Base-by-base conservation (phyloP, 2,888 invertebrate species). In the Athrips mouffetella region DNA sequence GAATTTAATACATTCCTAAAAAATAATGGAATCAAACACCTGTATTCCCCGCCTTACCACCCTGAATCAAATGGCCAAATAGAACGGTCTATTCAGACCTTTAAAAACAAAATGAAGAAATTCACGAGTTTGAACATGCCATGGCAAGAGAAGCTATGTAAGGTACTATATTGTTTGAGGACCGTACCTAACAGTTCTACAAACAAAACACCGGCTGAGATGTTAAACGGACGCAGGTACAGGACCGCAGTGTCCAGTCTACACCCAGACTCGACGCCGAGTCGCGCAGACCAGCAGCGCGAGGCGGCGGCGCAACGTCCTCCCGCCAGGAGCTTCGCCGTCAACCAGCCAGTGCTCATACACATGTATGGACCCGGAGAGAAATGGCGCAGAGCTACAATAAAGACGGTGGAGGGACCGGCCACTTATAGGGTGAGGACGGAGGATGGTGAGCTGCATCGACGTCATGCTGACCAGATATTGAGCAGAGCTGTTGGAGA, bases 211-310 rank as follows among this genome's bases (percentile, higher is more conserved):
- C 52, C 51, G 8, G 54, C 51, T 1, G 54, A 54, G 29, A 25
- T 54, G 25, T 25, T 54, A n/a, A 51, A 54, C 30, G 48, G 49
- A 3, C n/a, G n/a, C n/a, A n/a, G n/a, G n/a, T n/a, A n/a, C n/a
- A n/a, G n/a, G n/a, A n/a, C n/a, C n/a, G n/a, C n/a, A n/a, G n/a
- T n/a, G n/a, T n/a, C n/a, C n/a, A n/a, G n/a, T n/a, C n/a, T n/a
- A n/a, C n/a, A n/a, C 20, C 37, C 37, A n/a, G 37, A 37, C 10
- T 2, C 18, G 35, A 16, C 18, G 16, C 48, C 41, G 7, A 33
- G 25, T 6, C 23, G 15, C 13, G n/a, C 16, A 2, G 16, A 31
- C 8, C 23, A 25, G 23, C 48, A 48, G 16, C 16, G 7, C 7
- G 48, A 48, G 8, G 27, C 20, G 16, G 42, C 42, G 16, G 23